Conservation (phyloP, 2,797 vertebrate species). For the Manis pentadactyla region DNA sequence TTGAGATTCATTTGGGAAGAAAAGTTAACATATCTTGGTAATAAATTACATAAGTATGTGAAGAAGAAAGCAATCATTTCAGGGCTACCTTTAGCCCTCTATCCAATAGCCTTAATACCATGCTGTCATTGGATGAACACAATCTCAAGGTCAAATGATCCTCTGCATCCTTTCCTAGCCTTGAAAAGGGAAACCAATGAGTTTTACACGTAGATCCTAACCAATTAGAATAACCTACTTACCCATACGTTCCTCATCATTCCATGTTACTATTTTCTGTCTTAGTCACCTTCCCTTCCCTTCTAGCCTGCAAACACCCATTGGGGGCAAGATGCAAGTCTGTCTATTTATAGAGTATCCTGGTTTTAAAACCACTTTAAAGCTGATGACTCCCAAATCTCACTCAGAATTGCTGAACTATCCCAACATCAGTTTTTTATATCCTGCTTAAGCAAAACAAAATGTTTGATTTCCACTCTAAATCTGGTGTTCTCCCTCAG, state of each 20-base stretch:
- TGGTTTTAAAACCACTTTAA: neutral
- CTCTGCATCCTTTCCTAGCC: neutral
- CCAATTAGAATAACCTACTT: neutral
- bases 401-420: neutral
- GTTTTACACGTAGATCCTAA: neutral
- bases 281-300: neutral
- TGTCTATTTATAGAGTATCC: neutral
- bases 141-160: neutral
- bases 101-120: neutral
- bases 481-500: neutral
- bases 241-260: neutral
- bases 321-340: neutral
- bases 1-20: neutral
- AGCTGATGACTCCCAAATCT: neutral
- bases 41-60: neutral
- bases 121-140: neutral
- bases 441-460: neutral
- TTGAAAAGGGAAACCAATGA: constrained; percentile 25
- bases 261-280: neutral
- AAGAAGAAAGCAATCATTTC: neutral
- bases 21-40: constrained; percentile 11
- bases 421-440: neutral
- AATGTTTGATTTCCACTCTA: neutral
- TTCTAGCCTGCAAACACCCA: neutral
- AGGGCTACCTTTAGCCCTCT: neutral